phyloP scores from a whole-genome alignment of 1,140 invertebrate genomes.

The Pentalonia nigronervosa region DNA sequence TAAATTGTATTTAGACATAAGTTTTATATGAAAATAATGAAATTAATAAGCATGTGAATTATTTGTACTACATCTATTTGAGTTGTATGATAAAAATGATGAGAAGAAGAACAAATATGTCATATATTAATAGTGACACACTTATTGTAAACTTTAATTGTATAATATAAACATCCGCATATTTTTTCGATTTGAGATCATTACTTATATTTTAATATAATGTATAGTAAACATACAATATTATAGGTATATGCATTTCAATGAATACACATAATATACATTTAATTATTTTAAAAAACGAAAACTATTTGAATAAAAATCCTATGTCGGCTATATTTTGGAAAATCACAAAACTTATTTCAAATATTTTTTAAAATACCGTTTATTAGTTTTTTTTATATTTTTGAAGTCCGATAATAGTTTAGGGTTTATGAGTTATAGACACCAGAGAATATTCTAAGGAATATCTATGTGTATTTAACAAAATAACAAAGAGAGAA shows the following conservation, averaged over 20 bases:
- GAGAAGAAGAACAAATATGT: neutral
- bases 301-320: no score
- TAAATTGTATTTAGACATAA: neutral
- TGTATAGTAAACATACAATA: no score
- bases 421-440: neutral
- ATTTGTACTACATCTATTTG: neutral
- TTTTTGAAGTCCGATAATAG: neutral
- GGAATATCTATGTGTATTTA: neutral
- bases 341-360: neutral
- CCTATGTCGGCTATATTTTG: no score
- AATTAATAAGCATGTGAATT: neutral
- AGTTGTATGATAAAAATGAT: neutral
- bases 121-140: neutral
- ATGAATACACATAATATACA: no score
- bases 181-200: neutral
- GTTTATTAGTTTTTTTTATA: neutral
- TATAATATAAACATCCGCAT: neutral
- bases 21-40: neutral
- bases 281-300: no score
- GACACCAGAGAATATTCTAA: neutral
- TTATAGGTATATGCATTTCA: no score
- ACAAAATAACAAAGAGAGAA: slow-evolving; percentile 2
- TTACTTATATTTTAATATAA: no score
- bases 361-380: neutral
- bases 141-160: neutral